Evolutionary conservation across 2,888 invertebrate genomes (phyloP).

Genomic region (Schizotus pectinicornis): DNA sequence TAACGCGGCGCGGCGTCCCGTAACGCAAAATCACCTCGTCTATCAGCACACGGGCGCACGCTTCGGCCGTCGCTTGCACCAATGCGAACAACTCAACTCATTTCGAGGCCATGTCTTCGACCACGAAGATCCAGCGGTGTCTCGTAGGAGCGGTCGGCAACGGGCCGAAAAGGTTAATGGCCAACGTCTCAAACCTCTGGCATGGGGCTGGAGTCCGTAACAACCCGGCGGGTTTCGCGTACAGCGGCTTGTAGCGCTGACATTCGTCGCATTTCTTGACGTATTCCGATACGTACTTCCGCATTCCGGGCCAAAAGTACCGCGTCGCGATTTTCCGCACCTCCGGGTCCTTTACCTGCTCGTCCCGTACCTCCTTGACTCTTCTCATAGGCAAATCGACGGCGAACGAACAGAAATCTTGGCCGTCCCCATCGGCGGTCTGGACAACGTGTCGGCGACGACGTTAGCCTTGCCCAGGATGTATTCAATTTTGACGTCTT

Average conservation of each 20-base stretch:
- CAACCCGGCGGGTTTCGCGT: conserved; percentile 28
- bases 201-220: conserved; percentile 22
- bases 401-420: conserved; percentile 21
- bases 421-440: conserved; percentile 38
- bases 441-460: conserved; percentile 53
- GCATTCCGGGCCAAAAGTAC: too few species aligned
- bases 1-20: conserved; percentile 45
- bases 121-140: conserved; percentile 30
- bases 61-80: conserved; percentile 34
- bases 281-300: conserved; percentile 11
- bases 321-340: too few species aligned
- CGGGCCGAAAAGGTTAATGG: conserved; percentile 35
- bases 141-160: conserved; percentile 19
- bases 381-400: too few species aligned
- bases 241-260: conserved; percentile 29
- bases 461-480: conserved; percentile 51
- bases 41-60: conserved; percentile 36
- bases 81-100: conserved; percentile 38
- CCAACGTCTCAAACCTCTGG: conserved; percentile 31
- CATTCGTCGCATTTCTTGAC: conserved; percentile 18
- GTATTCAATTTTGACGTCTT: conserved; percentile 51
- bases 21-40: conserved; percentile 45
- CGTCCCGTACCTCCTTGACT: too few species aligned
- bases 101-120: conserved; percentile 35
- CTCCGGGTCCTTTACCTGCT: too few species aligned